Evolutionary conservation across 1,140 invertebrate genomes (phyloP), one percentile per base, ranked within the genome.

Genomic region (Bathynomus jamesi): DNA sequence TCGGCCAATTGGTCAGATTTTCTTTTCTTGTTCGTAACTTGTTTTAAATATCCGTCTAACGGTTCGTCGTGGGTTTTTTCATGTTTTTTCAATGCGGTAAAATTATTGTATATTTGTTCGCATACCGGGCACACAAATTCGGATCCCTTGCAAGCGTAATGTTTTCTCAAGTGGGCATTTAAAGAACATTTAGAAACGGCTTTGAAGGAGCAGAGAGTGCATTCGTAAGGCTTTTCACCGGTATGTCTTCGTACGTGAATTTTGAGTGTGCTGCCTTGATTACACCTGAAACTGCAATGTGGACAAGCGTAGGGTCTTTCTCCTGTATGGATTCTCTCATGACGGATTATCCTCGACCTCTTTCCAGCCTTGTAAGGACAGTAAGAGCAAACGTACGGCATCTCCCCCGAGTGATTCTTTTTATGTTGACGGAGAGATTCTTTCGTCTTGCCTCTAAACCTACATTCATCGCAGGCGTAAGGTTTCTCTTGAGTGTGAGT

Each of bases 281-380:
- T 90, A 46, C 87, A 87, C 2, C 85, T 83, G 79, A 90, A 91
- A 7, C 83, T 77, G 80, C 90, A 91, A 76, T 87, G 84, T 7
- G 85, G 85, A 79, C 90, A 91, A 63, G 85, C 84, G 78, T 90
- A 90, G 0, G 88, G 86, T 73, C 87, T 88, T 61, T 88, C 85
- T 53, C 90, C 90, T 4, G 88, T 88, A 78, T 93, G 91, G 71
- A 88, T 53, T 53, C 40, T 53, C 40, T 53, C 40, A 53, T 53
- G 40, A 17, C 40, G 40, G 5, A 53, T 5, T 53, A 53, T 53
- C 21, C 40, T 53, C 2, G 40, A 53, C 40, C 21, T 53, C 40
- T 53, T 53, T 17, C 40, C 21, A 11, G 40, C 40, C 21, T 21
- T 53, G 21, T 53, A 53, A 53, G 40, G 21, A 53, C 40, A 53